Conservation (phyloP, 2,888 invertebrate genomes). For the Melieria crassipennis region DNA sequence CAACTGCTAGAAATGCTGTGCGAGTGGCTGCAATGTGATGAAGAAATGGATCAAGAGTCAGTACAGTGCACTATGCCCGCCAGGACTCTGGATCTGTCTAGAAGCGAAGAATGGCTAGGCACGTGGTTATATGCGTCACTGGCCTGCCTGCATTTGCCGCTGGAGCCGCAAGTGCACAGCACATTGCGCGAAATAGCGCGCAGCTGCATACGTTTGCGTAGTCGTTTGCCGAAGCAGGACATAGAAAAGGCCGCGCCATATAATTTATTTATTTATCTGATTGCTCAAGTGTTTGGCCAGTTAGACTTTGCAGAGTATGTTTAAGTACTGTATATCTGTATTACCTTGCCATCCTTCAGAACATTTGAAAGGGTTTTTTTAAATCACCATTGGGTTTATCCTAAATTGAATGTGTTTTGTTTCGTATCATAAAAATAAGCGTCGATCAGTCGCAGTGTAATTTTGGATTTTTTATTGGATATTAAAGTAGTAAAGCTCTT, state of each 20-base stretch:
- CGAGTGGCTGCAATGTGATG: slow-evolving; percentile 53
- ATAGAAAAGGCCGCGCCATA: slow-evolving; percentile 56
- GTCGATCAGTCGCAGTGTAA: no score
- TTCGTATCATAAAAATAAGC: no score
- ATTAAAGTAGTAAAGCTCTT: no score
- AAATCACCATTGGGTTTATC: neutral
- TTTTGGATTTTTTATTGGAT: no score
- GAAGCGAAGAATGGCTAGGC: slow-evolving; percentile 58
- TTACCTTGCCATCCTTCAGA: neutral
- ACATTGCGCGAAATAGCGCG: slow-evolving; percentile 60
- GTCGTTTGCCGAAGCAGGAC: slow-evolving; percentile 50
- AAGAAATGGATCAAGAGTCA: slow-evolving; percentile 24
- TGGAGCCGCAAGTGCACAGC: slow-evolving; percentile 62
- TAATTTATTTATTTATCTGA: slow-evolving; percentile 62
- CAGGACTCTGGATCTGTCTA: slow-evolving; percentile 47
- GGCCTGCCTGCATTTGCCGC: slow-evolving; percentile 60
- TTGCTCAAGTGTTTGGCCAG: slow-evolving; percentile 61
- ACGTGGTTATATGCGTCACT: slow-evolving; percentile 63
- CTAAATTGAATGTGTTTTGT: neutral
- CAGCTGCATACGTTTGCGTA: slow-evolving; percentile 56
- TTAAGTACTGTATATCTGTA: slow-evolving; percentile 33
- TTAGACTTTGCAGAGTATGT: slow-evolving; percentile 60
- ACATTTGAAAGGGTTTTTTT: no score
- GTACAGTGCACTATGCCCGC: slow-evolving; percentile 6
- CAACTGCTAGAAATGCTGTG: slow-evolving; percentile 55